A percentile compares a stretch with the other conserved stretches of the same genome.
phyloP scores from a whole-genome alignment of 2,113 vertebrate species.

The Ammodramus savannarum region DNA sequence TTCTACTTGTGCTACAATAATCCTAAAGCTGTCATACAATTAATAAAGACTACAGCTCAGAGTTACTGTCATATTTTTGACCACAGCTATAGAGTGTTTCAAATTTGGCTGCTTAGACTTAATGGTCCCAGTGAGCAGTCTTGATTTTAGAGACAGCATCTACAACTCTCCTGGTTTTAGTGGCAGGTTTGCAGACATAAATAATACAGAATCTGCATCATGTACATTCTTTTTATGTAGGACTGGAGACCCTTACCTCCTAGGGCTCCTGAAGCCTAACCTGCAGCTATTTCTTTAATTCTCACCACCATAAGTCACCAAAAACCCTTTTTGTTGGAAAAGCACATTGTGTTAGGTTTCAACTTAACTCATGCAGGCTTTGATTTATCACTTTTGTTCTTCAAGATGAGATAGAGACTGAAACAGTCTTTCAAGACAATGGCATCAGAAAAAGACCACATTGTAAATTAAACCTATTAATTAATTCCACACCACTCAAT shows the following conservation, averaged over 20 bases:
- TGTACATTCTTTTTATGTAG: not conserved
- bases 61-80: not conserved
- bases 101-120: not conserved
- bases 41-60: not conserved
- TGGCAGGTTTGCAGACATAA: not conserved
- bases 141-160: not conserved
- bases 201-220: not conserved
- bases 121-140: not conserved
- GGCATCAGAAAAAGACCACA: not conserved
- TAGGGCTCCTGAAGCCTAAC: not conserved
- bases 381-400: slow-evolving; percentile 41
- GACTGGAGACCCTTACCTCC: not conserved
- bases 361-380: not conserved
- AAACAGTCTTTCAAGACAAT: slow-evolving; percentile 5
- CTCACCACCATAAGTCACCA: not conserved
- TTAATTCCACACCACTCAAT: not conserved
- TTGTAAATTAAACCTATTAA: not conserved
- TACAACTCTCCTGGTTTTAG: not conserved
- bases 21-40: not conserved
- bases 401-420: not conserved
- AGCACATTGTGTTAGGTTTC: slow-evolving; percentile 17
- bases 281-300: not conserved
- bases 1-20: not conserved
- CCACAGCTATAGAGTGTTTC: not conserved
- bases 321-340: not conserved